Base-by-base conservation (phyloP, 2,113 vertebrate species). In the Petrocephalus zakoni region DNA sequence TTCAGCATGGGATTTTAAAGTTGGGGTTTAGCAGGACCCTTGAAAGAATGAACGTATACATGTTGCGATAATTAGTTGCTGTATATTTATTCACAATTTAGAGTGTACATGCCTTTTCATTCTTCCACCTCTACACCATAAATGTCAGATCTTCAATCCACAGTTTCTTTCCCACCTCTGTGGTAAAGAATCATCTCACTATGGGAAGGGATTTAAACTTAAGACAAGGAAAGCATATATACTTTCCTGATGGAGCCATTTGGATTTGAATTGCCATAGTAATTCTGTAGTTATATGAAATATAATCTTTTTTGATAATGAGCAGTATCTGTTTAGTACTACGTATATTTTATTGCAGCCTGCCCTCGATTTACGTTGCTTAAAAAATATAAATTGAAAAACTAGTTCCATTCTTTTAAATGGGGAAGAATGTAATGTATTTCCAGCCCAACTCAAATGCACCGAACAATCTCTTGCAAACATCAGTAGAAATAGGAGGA, bases 111-210 rank as follows among this genome's bases (percentile, higher is more conserved):
- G 52, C n/a, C 17, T 55, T 83, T 86, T 86, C 84, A 17, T 86
- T 55, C 84, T 86, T 86, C 84, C 84, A 86, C 49, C 52, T 86
- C 25, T 34, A 19, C 47, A 25, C n/a, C n/a, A 37, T 55, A 22
- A 47, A 52, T 86, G 52, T 86, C 84, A 86, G 51, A 25, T 86
- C 52, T 86, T 86, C 84, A 86, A 86, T 53, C 51, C 52, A 56
- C 52, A 55, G 51, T 86, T 56, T 37, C 46, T 17, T 34, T 55
- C 15, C 34, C 29, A 86, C 46, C 46, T 84, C 37, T 9, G 72
- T 78, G 72, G 29, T 78, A 13, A 78, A 78, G 61, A 82, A 47
- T 82, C 42, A 82, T 82, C 34, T 82, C 42, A 22, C 42, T 46
- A 19, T 22, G 42, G 34, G 72, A 42, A 42, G 34, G 68, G 72